Evolutionary conservation across 2,113 vertebrate species (phyloP).

Genomic region (Taxidea taxus): DNA sequence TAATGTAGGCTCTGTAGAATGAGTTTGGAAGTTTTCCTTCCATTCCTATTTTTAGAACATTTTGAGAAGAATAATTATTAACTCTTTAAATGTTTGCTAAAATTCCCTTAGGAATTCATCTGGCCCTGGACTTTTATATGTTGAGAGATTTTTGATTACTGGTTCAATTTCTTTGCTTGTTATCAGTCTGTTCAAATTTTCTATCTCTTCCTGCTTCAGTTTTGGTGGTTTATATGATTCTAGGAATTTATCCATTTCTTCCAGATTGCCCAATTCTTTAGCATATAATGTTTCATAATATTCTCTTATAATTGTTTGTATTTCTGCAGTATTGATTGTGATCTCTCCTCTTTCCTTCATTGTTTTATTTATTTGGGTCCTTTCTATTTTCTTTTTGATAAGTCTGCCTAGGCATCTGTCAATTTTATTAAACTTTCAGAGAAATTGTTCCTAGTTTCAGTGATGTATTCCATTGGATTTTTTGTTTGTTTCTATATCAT

Average conservation of each 20-base stretch:
- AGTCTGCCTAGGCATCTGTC: neutral
- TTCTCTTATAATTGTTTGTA: neutral
- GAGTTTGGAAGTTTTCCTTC: neutral
- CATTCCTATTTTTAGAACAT: neutral
- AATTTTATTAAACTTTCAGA: neutral
- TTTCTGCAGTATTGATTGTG: neutral
- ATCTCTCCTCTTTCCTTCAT: neutral
- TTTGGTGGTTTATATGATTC: neutral
- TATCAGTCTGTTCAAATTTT: neutral
- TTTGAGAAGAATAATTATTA: neutral
- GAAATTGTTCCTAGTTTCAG: neutral
- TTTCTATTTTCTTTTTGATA: neutral
- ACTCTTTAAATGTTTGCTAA: neutral
- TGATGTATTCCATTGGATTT: neutral
- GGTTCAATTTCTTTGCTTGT: neutral
- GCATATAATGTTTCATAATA: neutral
- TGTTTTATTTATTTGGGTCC: neutral
- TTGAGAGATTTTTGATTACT: neutral
- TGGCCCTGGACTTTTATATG: neutral
- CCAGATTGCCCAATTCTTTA: neutral
- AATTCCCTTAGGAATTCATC: neutral
- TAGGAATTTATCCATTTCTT: neutral
- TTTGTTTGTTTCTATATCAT: neutral
- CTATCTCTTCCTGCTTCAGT: neutral
- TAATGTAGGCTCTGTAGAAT: neutral